Evolutionary conservation across 2,888 invertebrate genomes (phyloP), one percentile per base, ranked within the genome.

Genomic region (Ochropleura leucogaster): DNA sequence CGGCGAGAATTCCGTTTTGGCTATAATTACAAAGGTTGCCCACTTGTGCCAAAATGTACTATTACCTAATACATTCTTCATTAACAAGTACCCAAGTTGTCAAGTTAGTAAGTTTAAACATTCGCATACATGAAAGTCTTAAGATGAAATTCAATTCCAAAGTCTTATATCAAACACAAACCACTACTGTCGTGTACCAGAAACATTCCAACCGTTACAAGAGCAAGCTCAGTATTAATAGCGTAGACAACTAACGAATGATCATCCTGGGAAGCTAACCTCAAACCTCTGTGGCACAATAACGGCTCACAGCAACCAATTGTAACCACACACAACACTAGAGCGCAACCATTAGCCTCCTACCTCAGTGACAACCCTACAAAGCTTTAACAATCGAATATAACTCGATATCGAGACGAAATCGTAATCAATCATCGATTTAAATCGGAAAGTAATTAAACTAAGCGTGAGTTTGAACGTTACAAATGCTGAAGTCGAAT

Each of bases 391-490:
- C 64, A 81, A 79, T 72, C 77, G 68, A 83, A 51, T 70, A 42
- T 47, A 46, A 72, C 44, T 73, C 72, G 76, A 57, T 70, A 82
- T 80, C 74, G 74, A 78, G 77, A 82, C 84, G 85, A 72, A 83
- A 80, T 83, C 78, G 83, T 84, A 84, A 88, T 88, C 87, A 88
- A 88, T 88, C 88, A 88, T 87, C 79, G 79, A 82, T 84, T 87
- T 82, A 78, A 87, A 88, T 88, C 82, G 83, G 79, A 88, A 88
- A 87, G 88, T 88, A 87, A 88, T 88, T 88, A 88, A 87, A 88
- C 82, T 79, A 79, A 77, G 79, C 85, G 71, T 70, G 68, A 68
- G 59, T 74, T 64, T 65, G 71, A 69, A 70, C 64, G 62, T 63
- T 73, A 72, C 75, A 68, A 73, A 68, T 77, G 74, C 80, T 77